These are phyloP conservation scores for Tribolium castaneum DNA, from an alignment of 1,140 invertebrate species.

Conservation along the genomic window DNA sequence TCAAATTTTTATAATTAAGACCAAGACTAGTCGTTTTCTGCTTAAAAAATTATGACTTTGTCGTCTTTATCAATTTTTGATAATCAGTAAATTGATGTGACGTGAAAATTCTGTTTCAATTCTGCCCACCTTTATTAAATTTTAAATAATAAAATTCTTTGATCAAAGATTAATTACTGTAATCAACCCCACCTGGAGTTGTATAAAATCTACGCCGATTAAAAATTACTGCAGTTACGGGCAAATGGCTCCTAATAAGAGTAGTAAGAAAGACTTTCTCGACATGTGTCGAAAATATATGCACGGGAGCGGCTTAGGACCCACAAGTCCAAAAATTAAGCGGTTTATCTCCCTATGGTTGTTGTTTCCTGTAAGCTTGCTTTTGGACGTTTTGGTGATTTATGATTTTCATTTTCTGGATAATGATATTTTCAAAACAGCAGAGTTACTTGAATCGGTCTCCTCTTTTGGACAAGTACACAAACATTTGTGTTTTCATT, in stretches of 20 bases:
- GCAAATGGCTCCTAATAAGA: background rate
- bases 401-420: background rate
- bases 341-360: background rate
- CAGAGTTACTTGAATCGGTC: background rate
- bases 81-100: background rate
- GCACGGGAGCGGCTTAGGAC: background rate
- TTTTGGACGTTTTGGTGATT: background rate
- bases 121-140: background rate
- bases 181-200: background rate
- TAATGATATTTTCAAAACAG: background rate
- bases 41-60: background rate
- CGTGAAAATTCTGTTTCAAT: background rate
- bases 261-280: background rate
- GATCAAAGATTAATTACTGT: conserved; percentile 6
- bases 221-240: background rate
- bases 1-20: background rate
- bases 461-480: background rate
- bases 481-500: background rate
- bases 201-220: background rate
- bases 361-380: background rate
- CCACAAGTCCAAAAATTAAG: background rate
- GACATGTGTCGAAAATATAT: background rate
- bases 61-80: background rate
- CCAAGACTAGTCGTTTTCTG: background rate
- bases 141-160: conserved; percentile 9